Percentiles rank a stretch among this genome's conserved stretches.
These are phyloP conservation scores for Drosophila koepferae DNA, from an alignment of 2,888 invertebrate species.

Conservation along the genomic window DNA sequence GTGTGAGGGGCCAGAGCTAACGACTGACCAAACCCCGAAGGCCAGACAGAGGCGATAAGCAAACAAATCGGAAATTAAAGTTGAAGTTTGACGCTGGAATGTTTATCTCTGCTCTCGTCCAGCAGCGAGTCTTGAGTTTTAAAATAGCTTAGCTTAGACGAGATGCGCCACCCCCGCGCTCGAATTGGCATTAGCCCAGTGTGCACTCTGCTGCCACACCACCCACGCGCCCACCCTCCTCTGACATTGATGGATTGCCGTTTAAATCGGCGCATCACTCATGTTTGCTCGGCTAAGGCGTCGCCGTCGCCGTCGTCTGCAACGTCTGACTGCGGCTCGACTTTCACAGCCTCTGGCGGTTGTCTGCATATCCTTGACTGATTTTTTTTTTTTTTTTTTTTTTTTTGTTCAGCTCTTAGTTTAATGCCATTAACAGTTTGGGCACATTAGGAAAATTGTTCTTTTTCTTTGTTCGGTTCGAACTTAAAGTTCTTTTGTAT, in stretches of 20 bases:
- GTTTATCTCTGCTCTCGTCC: constrained; percentile 54
- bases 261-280: constrained; percentile 84
- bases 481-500: constrained; percentile 68
- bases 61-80: constrained; percentile 79
- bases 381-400: constrained; percentile 27
- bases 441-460: constrained; percentile 79
- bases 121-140: constrained; percentile 47
- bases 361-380: constrained; percentile 58
- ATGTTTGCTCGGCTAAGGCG: constrained; percentile 68
- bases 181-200: constrained; percentile 24
- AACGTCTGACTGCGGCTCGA: constrained; percentile 49
- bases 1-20: constrained; percentile 23
- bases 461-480: constrained; percentile 10
- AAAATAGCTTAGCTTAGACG: constrained; percentile 44
- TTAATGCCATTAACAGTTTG: constrained; percentile 80
- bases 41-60: constrained; percentile 62
- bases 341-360: constrained; percentile 55
- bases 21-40: constrained; percentile 38
- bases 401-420: constrained; percentile 11
- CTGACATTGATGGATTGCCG: constrained; percentile 85
- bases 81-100: constrained; percentile 57
- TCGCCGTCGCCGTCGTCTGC: constrained; percentile 41
- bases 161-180: constrained; percentile 36
- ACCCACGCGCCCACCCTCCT: constrained; percentile 43
- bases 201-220: neutral